A percentile compares a stretch with the other conserved stretches of the same genome.
These are phyloP conservation scores for Anthonomus grandis DNA, from an alignment of 1,140 invertebrate genomes.

Conservation along the genomic window DNA sequence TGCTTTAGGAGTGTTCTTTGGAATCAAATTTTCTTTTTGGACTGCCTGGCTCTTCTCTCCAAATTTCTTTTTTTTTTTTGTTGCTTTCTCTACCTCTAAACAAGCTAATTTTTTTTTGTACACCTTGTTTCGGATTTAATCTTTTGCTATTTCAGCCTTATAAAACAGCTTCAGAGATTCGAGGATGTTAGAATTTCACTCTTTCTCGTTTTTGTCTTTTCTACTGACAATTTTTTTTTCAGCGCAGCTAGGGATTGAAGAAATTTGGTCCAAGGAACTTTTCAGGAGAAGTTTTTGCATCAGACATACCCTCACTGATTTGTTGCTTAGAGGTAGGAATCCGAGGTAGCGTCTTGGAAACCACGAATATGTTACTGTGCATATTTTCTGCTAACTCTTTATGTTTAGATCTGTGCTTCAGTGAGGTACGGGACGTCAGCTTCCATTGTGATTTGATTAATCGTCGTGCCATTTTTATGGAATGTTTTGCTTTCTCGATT, in stretches of 20 bases:
- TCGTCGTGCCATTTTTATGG: background rate
- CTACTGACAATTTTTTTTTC: background rate
- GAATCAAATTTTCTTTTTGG: background rate
- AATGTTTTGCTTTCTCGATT: background rate
- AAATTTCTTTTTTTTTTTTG: too few species aligned
- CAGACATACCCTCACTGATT: background rate
- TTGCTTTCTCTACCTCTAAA: background rate
- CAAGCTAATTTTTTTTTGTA: too few species aligned
- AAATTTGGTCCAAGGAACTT: background rate
- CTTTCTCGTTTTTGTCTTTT: too few species aligned
- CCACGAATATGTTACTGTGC: background rate
- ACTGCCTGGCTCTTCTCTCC: background rate
- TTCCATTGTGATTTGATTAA: background rate
- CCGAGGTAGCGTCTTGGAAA: background rate
- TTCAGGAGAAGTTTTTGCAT: background rate
- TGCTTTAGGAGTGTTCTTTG: background rate
- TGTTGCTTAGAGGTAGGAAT: background rate
- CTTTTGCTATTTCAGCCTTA: background rate
- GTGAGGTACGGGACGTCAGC: too few species aligned
- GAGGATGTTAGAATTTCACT: too few species aligned
- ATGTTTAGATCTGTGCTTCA: background rate
- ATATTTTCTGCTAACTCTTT: background rate
- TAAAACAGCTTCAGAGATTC: too few species aligned
- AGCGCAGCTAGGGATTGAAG: background rate
- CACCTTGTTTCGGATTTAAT: background rate